Evolutionary conservation across 2,888 invertebrate species (phyloP), one percentile per base, ranked within the genome.

Genomic region (Luperina nickerlii): DNA sequence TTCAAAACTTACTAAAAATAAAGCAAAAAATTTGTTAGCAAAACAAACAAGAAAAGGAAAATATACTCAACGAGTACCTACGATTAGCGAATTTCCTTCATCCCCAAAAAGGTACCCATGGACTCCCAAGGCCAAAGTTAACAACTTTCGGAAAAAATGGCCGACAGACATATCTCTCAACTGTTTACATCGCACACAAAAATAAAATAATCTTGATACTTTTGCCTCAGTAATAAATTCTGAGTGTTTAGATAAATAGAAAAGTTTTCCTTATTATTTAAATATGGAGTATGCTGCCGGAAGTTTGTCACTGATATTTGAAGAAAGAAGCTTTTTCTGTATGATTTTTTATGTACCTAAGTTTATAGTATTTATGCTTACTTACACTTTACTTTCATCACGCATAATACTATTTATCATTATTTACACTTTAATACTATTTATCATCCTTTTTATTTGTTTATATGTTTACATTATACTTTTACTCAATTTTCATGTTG

Each of bases 211-310:
- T 74, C 76, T 74, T 60, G 60, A 76, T 84, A 76, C 75, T 79
- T 70, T 80, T 45, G 60, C 20, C 18, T 32, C 8, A 38, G 38
- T 38, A 81, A 84, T 84, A 84, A 76, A 84, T 84, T 81, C 15
- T 68, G 67, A 24, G 38, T 60, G 74, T 76, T 84, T 71, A 74
- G 51, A 65, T 74, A 81, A 74, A 84, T 72, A 79, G n/a, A 54
- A 67, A 72, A 84, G 11, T 74, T 84, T 84, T 75, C 74, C 82
- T 85, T 85, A 69, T 75, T 70, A 85, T 84, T 82, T 32, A 82
- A 85, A 78, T 85, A 48, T 69, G 57, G 57, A 70, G 66, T 78
- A 78, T 74, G 63, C 48, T 83, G 8, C 18, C 32, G 62, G 72
- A 84, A 73, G 69, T 73, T 84, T 72, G 13, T 54, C 18, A 60